Conservation (phyloP, 2,888 invertebrate species). For the Salticus scenicus region DNA sequence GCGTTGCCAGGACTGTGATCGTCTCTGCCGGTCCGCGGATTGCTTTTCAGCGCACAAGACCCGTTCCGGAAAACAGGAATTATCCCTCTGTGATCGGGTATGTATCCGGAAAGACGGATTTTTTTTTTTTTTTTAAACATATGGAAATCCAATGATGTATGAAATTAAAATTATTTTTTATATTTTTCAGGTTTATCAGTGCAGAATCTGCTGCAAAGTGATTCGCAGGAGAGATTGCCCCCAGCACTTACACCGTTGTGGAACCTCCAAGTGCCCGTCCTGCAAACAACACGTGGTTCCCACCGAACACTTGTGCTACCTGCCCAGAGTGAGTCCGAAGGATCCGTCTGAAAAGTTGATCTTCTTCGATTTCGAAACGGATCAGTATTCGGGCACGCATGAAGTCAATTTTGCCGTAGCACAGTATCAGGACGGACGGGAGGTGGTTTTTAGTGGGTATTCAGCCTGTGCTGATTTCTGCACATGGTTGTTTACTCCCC, state of each 20-base stretch:
- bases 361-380: constrained; percentile 34
- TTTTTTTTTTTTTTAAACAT: too few species aligned
- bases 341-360: neutral
- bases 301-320: neutral
- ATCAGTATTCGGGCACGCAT: neutral
- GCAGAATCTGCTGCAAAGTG: neutral
- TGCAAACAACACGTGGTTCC: constrained; percentile 3
- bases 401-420: constrained; percentile 22
- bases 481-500: neutral
- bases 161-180: neutral
- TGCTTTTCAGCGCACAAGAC: too few species aligned
- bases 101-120: too few species aligned
- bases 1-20: too few species aligned
- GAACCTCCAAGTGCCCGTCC: neutral
- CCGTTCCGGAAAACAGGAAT: too few species aligned
- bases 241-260: constrained; percentile 14
- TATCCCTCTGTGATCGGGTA: too few species aligned
- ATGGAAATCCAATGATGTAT: too few species aligned
- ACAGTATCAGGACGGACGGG: constrained; percentile 23
- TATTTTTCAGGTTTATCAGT: constrained; percentile 25
- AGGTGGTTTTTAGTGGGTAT: constrained; percentile 9
- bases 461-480: constrained; percentile 1
- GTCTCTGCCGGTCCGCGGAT: too few species aligned
- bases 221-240: neutral
- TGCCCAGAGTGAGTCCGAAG: neutral